Percentiles rank a stretch among this genome's conserved stretches.
Evolutionary conservation across 2,888 invertebrate genomes (phyloP).

Genomic region (Agrochola macilenta): DNA sequence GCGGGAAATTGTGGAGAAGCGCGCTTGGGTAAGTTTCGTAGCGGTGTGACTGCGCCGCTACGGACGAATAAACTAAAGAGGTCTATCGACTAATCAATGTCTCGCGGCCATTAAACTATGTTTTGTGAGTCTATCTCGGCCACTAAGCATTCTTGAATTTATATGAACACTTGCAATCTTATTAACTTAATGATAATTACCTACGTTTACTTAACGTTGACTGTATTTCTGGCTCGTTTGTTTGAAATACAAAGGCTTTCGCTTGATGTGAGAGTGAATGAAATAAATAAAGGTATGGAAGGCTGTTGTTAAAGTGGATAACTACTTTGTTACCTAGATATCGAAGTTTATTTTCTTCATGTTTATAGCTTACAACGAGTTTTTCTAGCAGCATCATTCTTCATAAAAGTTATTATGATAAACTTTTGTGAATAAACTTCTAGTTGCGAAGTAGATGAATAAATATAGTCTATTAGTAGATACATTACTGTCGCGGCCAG

Average conservation of each 20-base stretch:
- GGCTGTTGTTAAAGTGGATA: not conserved
- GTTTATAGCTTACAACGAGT: too few relatives aligned
- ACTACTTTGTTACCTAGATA: not conserved
- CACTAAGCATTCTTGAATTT: constrained; percentile 49
- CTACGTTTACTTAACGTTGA: constrained; percentile 36
- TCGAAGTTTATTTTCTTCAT: too few relatives aligned
- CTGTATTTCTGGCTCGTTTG: constrained; percentile 22
- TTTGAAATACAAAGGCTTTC: constrained; percentile 29
- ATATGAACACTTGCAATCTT: constrained; percentile 53
- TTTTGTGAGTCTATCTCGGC: constrained; percentile 51
- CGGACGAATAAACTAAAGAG: constrained; percentile 57
- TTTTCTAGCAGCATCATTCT: too few relatives aligned
- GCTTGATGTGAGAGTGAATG: constrained; percentile 3
- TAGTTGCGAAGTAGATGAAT: too few relatives aligned
- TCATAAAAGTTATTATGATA: too few relatives aligned
- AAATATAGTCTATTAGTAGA: too few relatives aligned
- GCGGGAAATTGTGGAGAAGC: constrained; percentile 69
- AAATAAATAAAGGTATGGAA: constrained; percentile 10
- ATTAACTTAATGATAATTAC: constrained; percentile 63
- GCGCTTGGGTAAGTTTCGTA: constrained; percentile 49
- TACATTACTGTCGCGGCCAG: too few relatives aligned
- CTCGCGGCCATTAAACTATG: constrained; percentile 53
- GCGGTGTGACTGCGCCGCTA: constrained; percentile 58
- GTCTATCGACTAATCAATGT: constrained; percentile 62
- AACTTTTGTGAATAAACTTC: too few relatives aligned